Evolutionary conservation across 2,113 vertebrate species (phyloP).

Genomic region (Typhlomys cinereus): DNA sequence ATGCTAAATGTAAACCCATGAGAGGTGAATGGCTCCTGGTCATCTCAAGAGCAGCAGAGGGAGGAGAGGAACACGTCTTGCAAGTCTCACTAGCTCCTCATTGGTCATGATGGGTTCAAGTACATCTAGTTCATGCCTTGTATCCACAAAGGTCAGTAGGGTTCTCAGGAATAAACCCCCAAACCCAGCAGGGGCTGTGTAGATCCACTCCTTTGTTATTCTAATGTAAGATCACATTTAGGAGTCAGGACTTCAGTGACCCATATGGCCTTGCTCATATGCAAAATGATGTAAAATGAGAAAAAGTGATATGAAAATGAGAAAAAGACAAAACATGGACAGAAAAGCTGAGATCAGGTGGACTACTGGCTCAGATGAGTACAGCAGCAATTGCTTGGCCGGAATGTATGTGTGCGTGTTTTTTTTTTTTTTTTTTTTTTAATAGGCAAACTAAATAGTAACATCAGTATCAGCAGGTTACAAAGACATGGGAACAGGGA

Average conservation of each 20-base stretch:
- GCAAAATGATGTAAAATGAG: too few relatives aligned
- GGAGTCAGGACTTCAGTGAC: neutral
- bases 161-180: neutral
- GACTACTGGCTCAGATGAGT: too few relatives aligned
- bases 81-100: neutral
- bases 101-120: neutral
- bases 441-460: too few relatives aligned
- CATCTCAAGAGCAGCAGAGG: neutral
- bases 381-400: too few relatives aligned
- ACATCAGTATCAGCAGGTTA: too few relatives aligned
- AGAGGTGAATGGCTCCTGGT: neutral
- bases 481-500: too few relatives aligned
- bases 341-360: too few relatives aligned
- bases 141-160: neutral
- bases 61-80: neutral
- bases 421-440: too few relatives aligned
- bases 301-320: too few relatives aligned
- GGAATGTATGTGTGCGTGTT: too few relatives aligned
- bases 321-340: too few relatives aligned
- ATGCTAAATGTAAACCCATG: neutral
- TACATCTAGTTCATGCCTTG: neutral
- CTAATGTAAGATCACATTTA: slow-evolving; percentile 19
- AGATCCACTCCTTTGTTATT: neutral
- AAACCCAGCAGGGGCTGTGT: neutral
- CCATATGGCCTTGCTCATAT: too few relatives aligned